Base-by-base conservation (phyloP, 2,113 vertebrate species). In the Eurypyga helias region DNA sequence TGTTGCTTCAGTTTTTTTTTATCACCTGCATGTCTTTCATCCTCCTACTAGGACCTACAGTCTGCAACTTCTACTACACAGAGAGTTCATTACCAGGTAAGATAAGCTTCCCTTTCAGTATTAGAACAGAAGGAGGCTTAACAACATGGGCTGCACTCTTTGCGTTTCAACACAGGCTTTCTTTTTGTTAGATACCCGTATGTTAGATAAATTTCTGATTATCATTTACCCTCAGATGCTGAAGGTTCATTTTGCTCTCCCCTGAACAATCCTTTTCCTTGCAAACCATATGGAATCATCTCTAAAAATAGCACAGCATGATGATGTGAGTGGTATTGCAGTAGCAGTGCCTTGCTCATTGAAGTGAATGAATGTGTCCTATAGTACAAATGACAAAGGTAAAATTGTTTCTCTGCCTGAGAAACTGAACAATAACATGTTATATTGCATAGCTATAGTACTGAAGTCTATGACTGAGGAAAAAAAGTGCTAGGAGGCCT, bases 41-140 rank as follows among this genome's bases (percentile, higher is more conserved):
- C 55, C 38, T 97, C 33, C 46, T 86, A n/a, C 87, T 79, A 98
- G 98, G 98, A 98, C 84, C 96, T 98, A 77, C 98, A 98, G 73
- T 98, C 98, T 2, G 98, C 97, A 95, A 97, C 98, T 87, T 98
- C 98, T 96, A 85, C 95, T 78, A 98, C 98, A 66, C 99, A 99
- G 95, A 98, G 99, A 98, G 99, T 99, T 98, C 99, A 99, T 97
- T 99, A 99, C 66, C 99, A 99, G 99, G 99, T 99, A 98, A 98
- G 91, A 87, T 28, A 83, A 92, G 5, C 14, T 96, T 97, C 92
- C 34, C 41, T 64, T 93, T 83, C 58, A 77, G 26, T 25, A 16
- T 80, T 57, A 80, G 75, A 89, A 72, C 29, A 49, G 60, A 46
- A 23, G 34, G 8, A 69, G 26, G 8, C 48, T 86, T 69, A 51